phyloP scores from a whole-genome alignment of 2,888 invertebrate genomes.

The Drosophila pseudotakahashii region DNA sequence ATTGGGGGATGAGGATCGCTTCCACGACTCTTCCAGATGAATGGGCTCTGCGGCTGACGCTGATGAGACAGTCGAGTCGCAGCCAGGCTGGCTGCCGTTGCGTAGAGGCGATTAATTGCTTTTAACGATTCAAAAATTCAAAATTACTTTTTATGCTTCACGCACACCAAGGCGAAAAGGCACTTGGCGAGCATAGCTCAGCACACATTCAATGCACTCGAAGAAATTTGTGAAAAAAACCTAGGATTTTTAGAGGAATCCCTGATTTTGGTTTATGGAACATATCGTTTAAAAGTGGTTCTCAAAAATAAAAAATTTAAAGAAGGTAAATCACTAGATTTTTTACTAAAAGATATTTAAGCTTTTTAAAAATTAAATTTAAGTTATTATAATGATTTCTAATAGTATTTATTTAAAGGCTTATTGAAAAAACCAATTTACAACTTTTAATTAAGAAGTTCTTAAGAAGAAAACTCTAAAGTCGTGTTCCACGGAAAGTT shows the following conservation, averaged over 20 bases:
- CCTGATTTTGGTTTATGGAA: no score
- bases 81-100: conserved; percentile 72
- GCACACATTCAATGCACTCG: conserved; percentile 16
- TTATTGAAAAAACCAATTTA: no score
- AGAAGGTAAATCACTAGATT: no score
- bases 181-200: conserved; percentile 29
- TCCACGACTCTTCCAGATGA: conserved; percentile 40
- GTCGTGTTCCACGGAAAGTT: background rate
- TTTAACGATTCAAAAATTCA: conserved; percentile 80
- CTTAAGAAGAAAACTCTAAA: background rate
- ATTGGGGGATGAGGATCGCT: conserved; percentile 21
- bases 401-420: no score
- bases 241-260: no score
- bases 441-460: no score
- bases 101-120: conserved; percentile 78
- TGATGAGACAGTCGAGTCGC: conserved; percentile 54
- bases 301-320: no score
- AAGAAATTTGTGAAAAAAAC: background rate
- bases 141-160: conserved; percentile 75
- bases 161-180: conserved; percentile 51
- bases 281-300: no score
- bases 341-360: no score
- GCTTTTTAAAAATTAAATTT: no score
- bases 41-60: conserved; percentile 47
- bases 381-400: no score